These are phyloP conservation scores for Ochotona princeps DNA, from an alignment of 2,113 vertebrate genomes.

Conservation along the genomic window DNA sequence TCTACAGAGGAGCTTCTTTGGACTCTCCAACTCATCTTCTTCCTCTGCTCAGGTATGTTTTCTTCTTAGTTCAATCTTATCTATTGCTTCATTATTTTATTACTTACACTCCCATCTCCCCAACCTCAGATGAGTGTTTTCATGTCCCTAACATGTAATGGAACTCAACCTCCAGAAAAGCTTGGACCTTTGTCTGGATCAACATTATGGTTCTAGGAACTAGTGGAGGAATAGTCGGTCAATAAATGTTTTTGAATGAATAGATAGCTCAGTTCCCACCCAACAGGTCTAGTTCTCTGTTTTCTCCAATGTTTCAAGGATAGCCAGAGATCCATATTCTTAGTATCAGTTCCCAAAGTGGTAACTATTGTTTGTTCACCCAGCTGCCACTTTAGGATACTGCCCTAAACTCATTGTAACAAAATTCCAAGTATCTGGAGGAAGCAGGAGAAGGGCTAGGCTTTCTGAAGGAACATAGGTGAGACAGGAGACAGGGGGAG, in stretches of 20 bases:
- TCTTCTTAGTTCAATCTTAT: not conserved
- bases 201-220: not conserved
- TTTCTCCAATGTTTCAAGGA: conserved; percentile 8
- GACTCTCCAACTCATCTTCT: not conserved
- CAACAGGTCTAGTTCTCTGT: not conserved
- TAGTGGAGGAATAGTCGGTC: not conserved
- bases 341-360: not conserved
- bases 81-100: not conserved
- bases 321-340: not conserved
- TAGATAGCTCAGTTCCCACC: not conserved
- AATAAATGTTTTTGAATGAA: not conserved
- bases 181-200: too few species aligned
- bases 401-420: not conserved
- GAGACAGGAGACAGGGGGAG: not conserved
- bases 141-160: not conserved
- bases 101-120: not conserved
- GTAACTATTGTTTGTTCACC: not conserved
- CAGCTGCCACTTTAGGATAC: not conserved
- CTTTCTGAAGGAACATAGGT: not conserved
- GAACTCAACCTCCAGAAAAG: not conserved
- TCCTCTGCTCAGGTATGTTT: accelerated
- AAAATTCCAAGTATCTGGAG: not conserved
- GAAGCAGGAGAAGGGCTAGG: not conserved
- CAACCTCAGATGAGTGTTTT: not conserved
- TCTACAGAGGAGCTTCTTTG: not conserved